phyloP scores from a whole-genome alignment of 2,113 vertebrate genomes.

The Chaetorhynchus papuensis region DNA sequence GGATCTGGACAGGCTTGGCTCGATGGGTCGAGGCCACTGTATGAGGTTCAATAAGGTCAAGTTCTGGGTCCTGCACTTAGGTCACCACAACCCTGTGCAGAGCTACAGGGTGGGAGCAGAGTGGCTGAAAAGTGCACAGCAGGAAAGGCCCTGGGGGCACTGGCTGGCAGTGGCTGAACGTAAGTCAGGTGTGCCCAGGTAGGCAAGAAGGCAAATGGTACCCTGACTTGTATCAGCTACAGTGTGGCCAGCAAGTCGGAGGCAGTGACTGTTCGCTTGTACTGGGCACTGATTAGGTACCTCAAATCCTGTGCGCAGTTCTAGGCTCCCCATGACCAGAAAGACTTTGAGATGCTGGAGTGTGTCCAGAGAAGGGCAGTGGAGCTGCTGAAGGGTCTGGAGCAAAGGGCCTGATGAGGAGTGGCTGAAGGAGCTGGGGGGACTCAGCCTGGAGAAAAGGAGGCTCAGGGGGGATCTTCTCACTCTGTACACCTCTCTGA shows the following conservation, averaged over 20 bases:
- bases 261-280: background rate
- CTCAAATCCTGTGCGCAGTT: background rate
- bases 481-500: background rate
- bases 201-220: background rate
- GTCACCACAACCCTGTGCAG: background rate
- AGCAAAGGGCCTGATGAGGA: background rate
- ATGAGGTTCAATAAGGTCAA: background rate
- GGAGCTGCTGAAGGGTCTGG: background rate
- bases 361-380: background rate
- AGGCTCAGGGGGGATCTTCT: background rate
- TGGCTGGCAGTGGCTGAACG: background rate
- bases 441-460: background rate
- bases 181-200: background rate
- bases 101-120: background rate
- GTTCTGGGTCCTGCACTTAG: background rate
- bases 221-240: background rate
- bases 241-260: background rate
- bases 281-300: background rate
- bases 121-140: background rate
- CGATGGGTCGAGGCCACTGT: fast-evolving
- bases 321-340: background rate
- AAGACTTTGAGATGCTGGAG: background rate
- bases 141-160: background rate
- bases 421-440: background rate
- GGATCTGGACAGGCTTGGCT: background rate